Evolutionary conservation across 2,113 vertebrate genomes (phyloP).

Genomic region (Corythornis vintsioides): DNA sequence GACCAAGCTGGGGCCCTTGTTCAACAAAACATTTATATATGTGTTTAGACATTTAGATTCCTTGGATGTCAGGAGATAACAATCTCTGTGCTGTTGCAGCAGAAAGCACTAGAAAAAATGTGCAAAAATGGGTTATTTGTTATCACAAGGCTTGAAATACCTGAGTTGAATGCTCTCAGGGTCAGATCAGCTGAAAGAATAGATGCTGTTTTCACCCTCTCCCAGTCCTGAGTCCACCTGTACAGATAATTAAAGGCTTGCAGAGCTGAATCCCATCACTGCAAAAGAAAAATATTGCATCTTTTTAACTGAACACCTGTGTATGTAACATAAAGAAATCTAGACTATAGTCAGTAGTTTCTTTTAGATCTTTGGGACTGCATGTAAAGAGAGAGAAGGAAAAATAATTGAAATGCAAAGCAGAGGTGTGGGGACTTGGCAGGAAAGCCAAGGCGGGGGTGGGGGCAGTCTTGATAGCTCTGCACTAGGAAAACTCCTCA

Average conservation of each 20-base stretch:
- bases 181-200: background rate
- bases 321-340: background rate
- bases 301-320: background rate
- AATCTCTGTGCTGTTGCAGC: background rate
- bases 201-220: background rate
- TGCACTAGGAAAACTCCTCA: constrained; percentile 39
- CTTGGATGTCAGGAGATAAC: background rate
- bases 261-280: background rate
- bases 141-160: background rate
- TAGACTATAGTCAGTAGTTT: background rate
- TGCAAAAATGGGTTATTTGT: background rate
- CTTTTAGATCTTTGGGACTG: background rate
- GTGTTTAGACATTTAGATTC: background rate
- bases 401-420: constrained; percentile 39
- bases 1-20: background rate
- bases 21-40: background rate
- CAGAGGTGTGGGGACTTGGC: constrained; percentile 4
- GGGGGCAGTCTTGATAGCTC: background rate
- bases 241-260: constrained; percentile 23
- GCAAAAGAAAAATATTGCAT: background rate
- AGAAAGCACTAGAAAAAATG: background rate
- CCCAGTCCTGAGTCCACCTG: background rate
- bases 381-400: background rate
- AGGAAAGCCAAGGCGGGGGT: background rate
- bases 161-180: background rate